These are phyloP conservation scores for Diprion similis DNA, from an alignment of 1,140 invertebrate genomes.

Conservation along the genomic window DNA sequence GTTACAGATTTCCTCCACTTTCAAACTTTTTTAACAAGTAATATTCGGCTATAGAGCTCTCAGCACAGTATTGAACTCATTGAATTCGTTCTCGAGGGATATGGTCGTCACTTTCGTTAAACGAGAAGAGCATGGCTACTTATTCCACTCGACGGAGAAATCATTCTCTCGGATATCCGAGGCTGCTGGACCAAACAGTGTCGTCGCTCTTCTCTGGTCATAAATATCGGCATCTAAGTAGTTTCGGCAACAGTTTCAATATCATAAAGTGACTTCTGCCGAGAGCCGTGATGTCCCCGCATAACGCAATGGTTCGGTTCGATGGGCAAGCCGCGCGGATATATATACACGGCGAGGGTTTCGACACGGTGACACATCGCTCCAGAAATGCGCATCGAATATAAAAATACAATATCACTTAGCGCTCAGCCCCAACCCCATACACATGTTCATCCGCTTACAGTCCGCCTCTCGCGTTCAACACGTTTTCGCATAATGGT, in stretches of 20 bases:
- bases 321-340: neutral
- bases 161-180: too few species aligned
- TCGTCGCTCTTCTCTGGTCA: neutral
- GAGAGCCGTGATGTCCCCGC: neutral
- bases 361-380: constrained; percentile 14
- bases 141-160: too few species aligned
- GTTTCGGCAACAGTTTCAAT: neutral
- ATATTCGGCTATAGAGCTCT: too few species aligned
- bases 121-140: too few species aligned
- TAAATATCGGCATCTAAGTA: neutral
- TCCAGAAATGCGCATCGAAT: constrained; percentile 10
- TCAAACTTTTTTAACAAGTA: too few species aligned
- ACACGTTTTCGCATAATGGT: neutral
- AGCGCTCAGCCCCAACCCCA: neutral
- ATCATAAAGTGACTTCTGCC: neutral
- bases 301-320: neutral
- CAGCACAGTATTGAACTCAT: too few species aligned
- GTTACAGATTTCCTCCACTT: too few species aligned
- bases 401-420: constrained; percentile 19
- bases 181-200: neutral
- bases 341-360: neutral
- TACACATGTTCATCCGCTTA: neutral
- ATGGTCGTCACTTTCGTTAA: too few species aligned
- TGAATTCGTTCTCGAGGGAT: too few species aligned
- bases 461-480: neutral